phyloP scores from a whole-genome alignment of 2,113 vertebrate species.

The Callorhinus ursinus region DNA sequence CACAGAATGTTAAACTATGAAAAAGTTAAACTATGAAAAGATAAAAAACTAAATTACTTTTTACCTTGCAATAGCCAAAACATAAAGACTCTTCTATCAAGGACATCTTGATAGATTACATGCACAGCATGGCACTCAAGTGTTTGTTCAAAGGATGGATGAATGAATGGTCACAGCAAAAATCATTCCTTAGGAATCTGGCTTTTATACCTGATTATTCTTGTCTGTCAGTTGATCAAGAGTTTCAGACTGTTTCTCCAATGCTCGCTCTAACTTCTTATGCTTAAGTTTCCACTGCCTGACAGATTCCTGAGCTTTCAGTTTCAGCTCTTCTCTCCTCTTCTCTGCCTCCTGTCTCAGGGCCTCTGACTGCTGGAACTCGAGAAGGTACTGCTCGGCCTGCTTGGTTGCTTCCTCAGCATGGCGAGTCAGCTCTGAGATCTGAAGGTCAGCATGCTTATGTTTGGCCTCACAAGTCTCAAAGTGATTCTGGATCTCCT shows the following conservation, averaged over 20 bases:
- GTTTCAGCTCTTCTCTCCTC: conserved; percentile 91
- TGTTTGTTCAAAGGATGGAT: not conserved
- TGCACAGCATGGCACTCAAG: not conserved
- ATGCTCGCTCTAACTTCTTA: conserved; percentile 89
- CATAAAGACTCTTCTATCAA: not conserved
- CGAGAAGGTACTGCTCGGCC: conserved; percentile 84
- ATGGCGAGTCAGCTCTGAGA: conserved; percentile 85
- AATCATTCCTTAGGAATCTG: not conserved
- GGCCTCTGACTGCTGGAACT: conserved; percentile 87
- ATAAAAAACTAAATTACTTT: not conserved
- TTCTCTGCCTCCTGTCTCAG: conserved; percentile 88
- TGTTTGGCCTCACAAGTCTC: conserved; percentile 85
- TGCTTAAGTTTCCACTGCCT: conserved; percentile 93
- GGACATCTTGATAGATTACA: not conserved
- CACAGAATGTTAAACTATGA: not conserved
- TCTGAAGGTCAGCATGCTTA: conserved; percentile 80
- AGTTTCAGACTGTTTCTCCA: conserved; percentile 87
- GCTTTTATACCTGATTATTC: conserved; percentile 86
- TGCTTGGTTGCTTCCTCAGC: conserved; percentile 85
- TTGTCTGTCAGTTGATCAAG: conserved; percentile 84
- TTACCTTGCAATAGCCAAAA: conserved; percentile 1
- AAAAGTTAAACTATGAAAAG: conserved; percentile 12
- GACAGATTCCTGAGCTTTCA: conserved; percentile 92
- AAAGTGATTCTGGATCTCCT: conserved; percentile 90
- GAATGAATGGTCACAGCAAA: not conserved